Percentiles rank a stretch among this genome's conserved stretches.
Evolutionary conservation across 2,888 invertebrate genomes (phyloP).

Genomic region (Hedychridium roseum): DNA sequence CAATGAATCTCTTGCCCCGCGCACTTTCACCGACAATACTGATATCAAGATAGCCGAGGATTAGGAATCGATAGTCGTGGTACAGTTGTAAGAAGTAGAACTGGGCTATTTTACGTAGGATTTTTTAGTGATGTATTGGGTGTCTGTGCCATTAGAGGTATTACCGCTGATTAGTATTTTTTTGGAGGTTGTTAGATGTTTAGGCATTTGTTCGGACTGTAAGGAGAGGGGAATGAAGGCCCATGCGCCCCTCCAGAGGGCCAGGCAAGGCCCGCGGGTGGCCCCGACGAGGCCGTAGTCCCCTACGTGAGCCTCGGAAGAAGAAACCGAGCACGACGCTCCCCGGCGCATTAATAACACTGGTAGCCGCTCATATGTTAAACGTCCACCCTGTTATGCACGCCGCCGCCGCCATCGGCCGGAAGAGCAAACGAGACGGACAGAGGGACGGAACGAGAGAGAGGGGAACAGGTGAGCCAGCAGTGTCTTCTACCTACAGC

Average conservation of each 20-base stretch:
- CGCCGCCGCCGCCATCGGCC: constrained; percentile 29
- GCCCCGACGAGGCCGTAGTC: constrained; percentile 41
- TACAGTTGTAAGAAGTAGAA: too few relatives aligned
- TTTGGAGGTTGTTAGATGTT: too few relatives aligned
- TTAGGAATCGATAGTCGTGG: too few relatives aligned
- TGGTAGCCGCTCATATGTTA: constrained; percentile 64
- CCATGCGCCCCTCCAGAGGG: constrained; percentile 14
- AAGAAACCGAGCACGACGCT: constrained; percentile 56
- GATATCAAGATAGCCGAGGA: too few relatives aligned
- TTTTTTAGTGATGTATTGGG: too few relatives aligned
- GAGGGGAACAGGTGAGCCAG: constrained; percentile 21
- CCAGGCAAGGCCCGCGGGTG: constrained; percentile 50
- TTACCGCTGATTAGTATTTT: too few relatives aligned
- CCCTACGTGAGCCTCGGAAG: constrained; percentile 42
- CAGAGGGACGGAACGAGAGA: constrained; percentile 13
- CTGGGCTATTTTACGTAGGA: too few relatives aligned
- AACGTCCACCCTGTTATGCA: constrained; percentile 58
- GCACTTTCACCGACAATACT: too few relatives aligned
- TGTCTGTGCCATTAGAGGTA: too few relatives aligned
- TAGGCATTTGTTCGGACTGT: background rate
- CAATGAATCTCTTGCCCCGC: too few relatives aligned
- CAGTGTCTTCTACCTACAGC: constrained; percentile 48
- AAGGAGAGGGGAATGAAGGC: background rate
- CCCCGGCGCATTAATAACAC: constrained; percentile 62
- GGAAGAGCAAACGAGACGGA: constrained; percentile 21